Evolutionary conservation across 2,888 invertebrate species (phyloP).

Genomic region (Encarsia formosa): DNA sequence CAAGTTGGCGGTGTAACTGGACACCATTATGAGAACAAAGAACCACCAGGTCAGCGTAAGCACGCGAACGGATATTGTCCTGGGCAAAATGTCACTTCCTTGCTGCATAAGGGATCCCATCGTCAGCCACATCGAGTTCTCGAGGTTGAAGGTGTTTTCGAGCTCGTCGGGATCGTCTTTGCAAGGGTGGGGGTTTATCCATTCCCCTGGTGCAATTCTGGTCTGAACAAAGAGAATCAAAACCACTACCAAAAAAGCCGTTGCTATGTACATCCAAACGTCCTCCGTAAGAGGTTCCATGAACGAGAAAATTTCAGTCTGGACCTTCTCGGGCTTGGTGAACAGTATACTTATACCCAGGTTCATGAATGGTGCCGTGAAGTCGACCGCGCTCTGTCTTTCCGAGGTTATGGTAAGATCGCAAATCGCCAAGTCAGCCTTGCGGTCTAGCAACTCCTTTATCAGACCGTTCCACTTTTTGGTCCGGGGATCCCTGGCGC

Average conservation of each 20-base stretch:
- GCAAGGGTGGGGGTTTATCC: conserved; percentile 92
- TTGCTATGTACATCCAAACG: conserved; percentile 97
- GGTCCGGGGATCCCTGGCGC: conserved; percentile 64
- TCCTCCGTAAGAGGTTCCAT: conserved; percentile 88
- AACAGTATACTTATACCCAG: conserved; percentile 90
- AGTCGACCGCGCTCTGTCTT: conserved; percentile 84
- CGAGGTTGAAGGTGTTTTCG: conserved; percentile 83
- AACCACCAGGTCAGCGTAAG: conserved; percentile 95
- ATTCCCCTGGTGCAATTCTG: conserved; percentile 76
- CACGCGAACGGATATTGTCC: conserved; percentile 82
- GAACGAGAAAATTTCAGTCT: conserved; percentile 94
- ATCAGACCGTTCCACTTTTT: conserved; percentile 79
- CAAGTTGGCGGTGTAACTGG: conserved; percentile 92
- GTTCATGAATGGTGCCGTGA: conserved; percentile 99
- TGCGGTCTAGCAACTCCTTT: conserved; percentile 66
- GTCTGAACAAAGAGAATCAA: conserved; percentile 89
- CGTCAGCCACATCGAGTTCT: conserved; percentile 93
- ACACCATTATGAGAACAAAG: conserved; percentile 92
- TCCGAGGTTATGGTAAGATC: conserved; percentile 94
- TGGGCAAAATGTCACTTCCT: conserved; percentile 85
- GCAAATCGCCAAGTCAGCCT: conserved; percentile 91
- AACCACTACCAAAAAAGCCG: conserved; percentile 90
- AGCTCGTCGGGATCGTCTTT: conserved; percentile 78
- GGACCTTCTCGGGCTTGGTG: conserved; percentile 87
- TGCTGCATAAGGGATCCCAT: conserved; percentile 90